Evolutionary conservation across 2,797 vertebrate genomes (phyloP).

Genomic region (Buphagus erythrorhynchus): DNA sequence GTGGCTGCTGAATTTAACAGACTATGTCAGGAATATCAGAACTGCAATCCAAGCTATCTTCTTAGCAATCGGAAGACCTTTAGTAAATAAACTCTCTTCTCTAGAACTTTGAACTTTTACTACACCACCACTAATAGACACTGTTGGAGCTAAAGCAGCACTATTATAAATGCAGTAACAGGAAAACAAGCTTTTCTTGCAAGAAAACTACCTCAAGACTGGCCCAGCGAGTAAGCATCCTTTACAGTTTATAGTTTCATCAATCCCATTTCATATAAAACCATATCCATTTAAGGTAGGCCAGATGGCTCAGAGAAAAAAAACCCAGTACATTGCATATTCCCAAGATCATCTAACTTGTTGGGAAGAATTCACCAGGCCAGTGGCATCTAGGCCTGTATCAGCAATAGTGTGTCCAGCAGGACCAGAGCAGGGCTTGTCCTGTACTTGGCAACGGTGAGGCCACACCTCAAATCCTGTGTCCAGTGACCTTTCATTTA

Average conservation of each 20-base stretch:
- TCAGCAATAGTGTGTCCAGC: not conserved
- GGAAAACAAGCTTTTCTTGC: not conserved
- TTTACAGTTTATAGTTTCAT: not conserved
- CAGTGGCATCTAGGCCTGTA: not conserved
- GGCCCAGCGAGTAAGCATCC: not conserved
- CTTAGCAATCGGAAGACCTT: not conserved
- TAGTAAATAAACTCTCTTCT: not conserved
- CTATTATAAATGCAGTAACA: not conserved
- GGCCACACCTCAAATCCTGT: fast-evolving
- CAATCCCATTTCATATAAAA: not conserved
- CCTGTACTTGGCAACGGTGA: not conserved
- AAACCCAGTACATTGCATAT: not conserved
- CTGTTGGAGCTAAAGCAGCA: not conserved
- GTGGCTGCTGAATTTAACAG: not conserved
- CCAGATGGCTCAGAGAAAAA: not conserved
- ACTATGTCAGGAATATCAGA: not conserved
- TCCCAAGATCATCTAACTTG: not conserved
- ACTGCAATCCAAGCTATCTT: not conserved
- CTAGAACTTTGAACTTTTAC: not conserved
- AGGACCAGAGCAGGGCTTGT: not conserved
- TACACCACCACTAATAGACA: not conserved
- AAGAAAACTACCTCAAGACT: not conserved
- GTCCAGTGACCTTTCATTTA: not conserved
- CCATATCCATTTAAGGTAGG: not conserved
- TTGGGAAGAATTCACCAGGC: not conserved